Base-by-base conservation (phyloP, 2,797 vertebrate species). In the Aeoliscus strigatus region DNA sequence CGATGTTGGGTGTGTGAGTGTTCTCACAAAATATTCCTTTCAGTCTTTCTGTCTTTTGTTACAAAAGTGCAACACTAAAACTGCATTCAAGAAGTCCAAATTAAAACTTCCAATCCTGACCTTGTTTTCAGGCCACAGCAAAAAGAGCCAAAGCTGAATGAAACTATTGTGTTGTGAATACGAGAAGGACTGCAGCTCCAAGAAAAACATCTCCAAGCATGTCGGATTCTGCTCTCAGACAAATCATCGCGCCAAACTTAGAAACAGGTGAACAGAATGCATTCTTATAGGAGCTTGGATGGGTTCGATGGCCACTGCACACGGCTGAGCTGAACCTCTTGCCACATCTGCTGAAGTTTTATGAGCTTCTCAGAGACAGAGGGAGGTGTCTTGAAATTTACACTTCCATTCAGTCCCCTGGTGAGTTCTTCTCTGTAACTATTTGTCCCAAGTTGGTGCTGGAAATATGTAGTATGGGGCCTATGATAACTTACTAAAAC, bases 221-320 rank as follows among this genome's bases (percentile, higher is more conserved):
- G 48, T 65, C 52, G 31, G 44, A 66, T 70, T 76, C 61, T 52
- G 57, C 44, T 53, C 53, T 73, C 39, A 60, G 42, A 62, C 45
- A 49, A 27, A 50, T 71, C 51, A 63, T 10, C 18, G 55, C 35
- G 40, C 47, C 30, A 18, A 30, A 25, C 27, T 52, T 27, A 29
- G 17, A 36, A 60, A n/a, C 14, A 60, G 48, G 36, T 58, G 21
- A 38, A 35, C 18, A 29, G 34, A 47, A n/a, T 39, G 17, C 10
- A 48, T 37, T 33, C 53, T 37, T 51, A 24, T 21, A n/a, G 27
- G 18, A n/a, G 16, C 42, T 45, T 35, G 39, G 39, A 39, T 24
- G 13, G 17, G 51, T 31, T 27, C 8, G 27, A 55, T 14, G 32
- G 29, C 31, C 21, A 16, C 21, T 4, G 21, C 8, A 23, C 4